Conservation (phyloP, 2,888 invertebrate genomes). For the Petrophora chlorosata region DNA sequence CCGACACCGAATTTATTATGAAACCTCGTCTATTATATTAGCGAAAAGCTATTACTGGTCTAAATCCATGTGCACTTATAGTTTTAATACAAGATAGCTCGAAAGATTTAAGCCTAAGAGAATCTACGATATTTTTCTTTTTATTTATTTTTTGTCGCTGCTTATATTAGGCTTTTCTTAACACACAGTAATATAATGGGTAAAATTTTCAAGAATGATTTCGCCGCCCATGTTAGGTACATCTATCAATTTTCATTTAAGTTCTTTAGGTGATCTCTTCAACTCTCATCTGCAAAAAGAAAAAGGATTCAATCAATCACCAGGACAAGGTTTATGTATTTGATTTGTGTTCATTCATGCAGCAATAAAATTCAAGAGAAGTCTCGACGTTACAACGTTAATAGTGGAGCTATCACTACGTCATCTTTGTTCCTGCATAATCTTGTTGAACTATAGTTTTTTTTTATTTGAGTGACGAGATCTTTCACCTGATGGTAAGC, state of each 20-base stretch:
- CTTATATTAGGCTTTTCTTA: conserved; percentile 80
- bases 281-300: conserved; percentile 80
- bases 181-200: conserved; percentile 76
- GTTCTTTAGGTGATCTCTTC: conserved; percentile 79
- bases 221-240: conserved; percentile 77
- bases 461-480: too few species aligned
- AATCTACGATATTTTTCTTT: conserved; percentile 71
- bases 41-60: conserved; percentile 74
- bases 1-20: conserved; percentile 63
- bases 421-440: too few species aligned
- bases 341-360: too few species aligned
- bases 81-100: conserved; percentile 75
- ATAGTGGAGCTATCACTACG: too few species aligned
- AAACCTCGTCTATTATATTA: conserved; percentile 61
- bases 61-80: conserved; percentile 80
- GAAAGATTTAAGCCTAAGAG: conserved; percentile 77
- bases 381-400: too few species aligned
- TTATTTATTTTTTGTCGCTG: conserved; percentile 65
- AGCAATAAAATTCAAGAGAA: too few species aligned
- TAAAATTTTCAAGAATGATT: conserved; percentile 73
- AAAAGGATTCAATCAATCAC: too few species aligned
- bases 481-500: too few species aligned
- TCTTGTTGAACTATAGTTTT: too few species aligned
- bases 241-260: conserved; percentile 80
- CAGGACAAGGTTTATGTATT: too few species aligned